These are phyloP conservation scores for Zaprionus bogoriensis DNA, from an alignment of 2,888 invertebrate species.

Conservation along the genomic window DNA sequence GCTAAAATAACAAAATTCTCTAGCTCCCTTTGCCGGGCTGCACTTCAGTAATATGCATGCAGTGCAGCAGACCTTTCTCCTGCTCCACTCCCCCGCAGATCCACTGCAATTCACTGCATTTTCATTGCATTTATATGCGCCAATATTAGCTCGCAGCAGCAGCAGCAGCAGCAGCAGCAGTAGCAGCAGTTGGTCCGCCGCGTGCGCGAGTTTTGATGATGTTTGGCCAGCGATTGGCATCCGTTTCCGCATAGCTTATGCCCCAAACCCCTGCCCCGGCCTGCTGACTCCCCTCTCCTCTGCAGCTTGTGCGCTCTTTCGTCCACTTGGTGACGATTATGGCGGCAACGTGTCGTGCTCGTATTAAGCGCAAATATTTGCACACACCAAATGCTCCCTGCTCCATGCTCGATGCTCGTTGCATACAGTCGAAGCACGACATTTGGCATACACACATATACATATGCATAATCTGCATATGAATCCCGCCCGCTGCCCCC, in stretches of 20 bases:
- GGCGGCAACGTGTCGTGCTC: slow-evolving; percentile 63
- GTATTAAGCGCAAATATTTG: slow-evolving; percentile 67
- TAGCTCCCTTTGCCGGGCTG: slow-evolving; percentile 20
- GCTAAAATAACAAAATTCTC: slow-evolving; percentile 72
- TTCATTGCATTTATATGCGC: slow-evolving; percentile 69
- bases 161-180: slow-evolving; percentile 14
- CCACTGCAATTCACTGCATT: slow-evolving; percentile 66
- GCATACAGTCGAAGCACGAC: slow-evolving; percentile 57
- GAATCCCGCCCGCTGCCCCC: neutral
- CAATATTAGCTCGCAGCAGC: slow-evolving; percentile 59
- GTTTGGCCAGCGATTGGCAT: slow-evolving; percentile 66
- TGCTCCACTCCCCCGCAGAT: slow-evolving; percentile 12
- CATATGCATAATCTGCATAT: neutral
- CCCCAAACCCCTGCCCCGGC: neutral
- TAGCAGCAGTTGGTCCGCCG: slow-evolving; percentile 31
- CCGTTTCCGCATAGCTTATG: slow-evolving; percentile 5
- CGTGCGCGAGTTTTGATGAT: slow-evolving; percentile 65
- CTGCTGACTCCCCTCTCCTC: neutral
- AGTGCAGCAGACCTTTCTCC: neutral
- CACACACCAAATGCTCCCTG: slow-evolving; percentile 76
- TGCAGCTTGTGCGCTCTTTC: neutral
- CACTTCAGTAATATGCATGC: slow-evolving; percentile 57
- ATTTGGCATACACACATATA: slow-evolving; percentile 17
- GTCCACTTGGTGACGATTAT: slow-evolving; percentile 55
- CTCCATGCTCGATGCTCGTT: no score